Evolutionary conservation across 2,113 vertebrate genomes (phyloP), one percentile per base, ranked within the genome.

Genomic region (Cynopterus brachyotis): DNA sequence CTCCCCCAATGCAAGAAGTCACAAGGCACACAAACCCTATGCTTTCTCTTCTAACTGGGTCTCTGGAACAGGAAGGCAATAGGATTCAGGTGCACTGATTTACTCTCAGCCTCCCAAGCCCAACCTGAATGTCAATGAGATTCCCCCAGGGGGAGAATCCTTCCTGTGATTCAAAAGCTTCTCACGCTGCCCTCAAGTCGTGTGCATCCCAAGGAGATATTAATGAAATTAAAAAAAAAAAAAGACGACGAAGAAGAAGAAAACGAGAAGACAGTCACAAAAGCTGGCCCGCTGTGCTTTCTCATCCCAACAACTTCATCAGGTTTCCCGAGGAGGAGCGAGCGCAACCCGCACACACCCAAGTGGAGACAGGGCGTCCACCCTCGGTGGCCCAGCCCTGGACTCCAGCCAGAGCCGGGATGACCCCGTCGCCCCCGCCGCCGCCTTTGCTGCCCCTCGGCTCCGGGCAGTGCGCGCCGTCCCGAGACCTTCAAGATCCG

Each of bases 261-360:
- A 67, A 8, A 40, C 4, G 3, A 47, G 16, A 37, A 81, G 15
- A 5, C 45, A 9, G 15, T 2, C 12, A 35, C 2, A 8, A 62
- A 62, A 19, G n/a, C 80, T 1, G 17, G 17, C 57, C 42, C 3
- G 3, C 47, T 20, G 37, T n/a, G 75, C 42, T 55, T 76, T 35
- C 35, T 24, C 30, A 73, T 17, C 85, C 88, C 93, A 35, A 32
- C 80, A 97, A 98, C 96, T 97, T 96, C 75, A 4, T 66, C 80
- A 67, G 75, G 59, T 28, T 57, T 81, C 57, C 55, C 11, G 17
- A 75, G 47, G 17, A 75, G 47, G 57, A 57, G 47, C 40, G 24
- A 84, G 67, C 16, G 55, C 70, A 10, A 76, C 30, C 40, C 22
- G 6, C 66, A 91, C 76, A 55, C 82, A 26, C 60, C 91, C 85